Conservation (phyloP, 1,140 invertebrate genomes). For the Proctacanthus coquilletti region DNA sequence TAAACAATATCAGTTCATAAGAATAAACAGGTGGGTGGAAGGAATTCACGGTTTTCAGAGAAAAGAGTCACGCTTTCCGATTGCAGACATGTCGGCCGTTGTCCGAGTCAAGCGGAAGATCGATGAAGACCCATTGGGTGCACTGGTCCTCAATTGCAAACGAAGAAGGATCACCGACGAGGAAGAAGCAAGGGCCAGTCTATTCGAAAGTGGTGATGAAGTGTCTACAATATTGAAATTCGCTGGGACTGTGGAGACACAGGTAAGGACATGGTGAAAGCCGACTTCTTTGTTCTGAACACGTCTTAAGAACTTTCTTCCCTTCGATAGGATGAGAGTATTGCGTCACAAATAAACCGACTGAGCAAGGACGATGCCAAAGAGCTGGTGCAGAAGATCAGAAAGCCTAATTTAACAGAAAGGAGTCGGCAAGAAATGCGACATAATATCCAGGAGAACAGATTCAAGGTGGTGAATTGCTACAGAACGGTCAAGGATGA, state of each 20-base stretch:
- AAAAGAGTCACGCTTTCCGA: too few relatives aligned
- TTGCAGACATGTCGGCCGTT: slow-evolving; percentile 42
- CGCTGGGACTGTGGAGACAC: slow-evolving; percentile 35
- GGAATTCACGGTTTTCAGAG: too few relatives aligned
- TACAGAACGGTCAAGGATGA: slow-evolving; percentile 16
- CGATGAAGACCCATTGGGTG: slow-evolving; percentile 36
- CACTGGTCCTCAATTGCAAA: slow-evolving; percentile 39
- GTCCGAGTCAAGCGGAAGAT: slow-evolving; percentile 38
- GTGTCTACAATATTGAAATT: slow-evolving; percentile 36
- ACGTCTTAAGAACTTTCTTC: background rate
- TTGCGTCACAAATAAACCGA: slow-evolving; percentile 28
- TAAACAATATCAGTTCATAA: too few relatives aligned
- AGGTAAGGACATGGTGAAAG: slow-evolving; percentile 21
- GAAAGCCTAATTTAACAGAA: slow-evolving; percentile 10
- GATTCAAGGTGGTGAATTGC: slow-evolving; percentile 27
- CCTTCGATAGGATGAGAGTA: slow-evolving; percentile 16
- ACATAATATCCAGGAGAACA: slow-evolving; percentile 16
- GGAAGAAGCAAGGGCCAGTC: slow-evolving; percentile 6
- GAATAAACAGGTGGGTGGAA: too few relatives aligned
- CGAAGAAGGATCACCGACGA: slow-evolving; percentile 28
- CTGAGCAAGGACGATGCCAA: slow-evolving; percentile 22
- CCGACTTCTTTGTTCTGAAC: background rate
- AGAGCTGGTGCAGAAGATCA: slow-evolving; percentile 11
- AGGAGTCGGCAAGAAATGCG: slow-evolving; percentile 16
- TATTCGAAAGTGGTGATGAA: too few relatives aligned